phyloP scores from a whole-genome alignment of 2,113 vertebrate species.

The Epinephelus fuscoguttatus region DNA sequence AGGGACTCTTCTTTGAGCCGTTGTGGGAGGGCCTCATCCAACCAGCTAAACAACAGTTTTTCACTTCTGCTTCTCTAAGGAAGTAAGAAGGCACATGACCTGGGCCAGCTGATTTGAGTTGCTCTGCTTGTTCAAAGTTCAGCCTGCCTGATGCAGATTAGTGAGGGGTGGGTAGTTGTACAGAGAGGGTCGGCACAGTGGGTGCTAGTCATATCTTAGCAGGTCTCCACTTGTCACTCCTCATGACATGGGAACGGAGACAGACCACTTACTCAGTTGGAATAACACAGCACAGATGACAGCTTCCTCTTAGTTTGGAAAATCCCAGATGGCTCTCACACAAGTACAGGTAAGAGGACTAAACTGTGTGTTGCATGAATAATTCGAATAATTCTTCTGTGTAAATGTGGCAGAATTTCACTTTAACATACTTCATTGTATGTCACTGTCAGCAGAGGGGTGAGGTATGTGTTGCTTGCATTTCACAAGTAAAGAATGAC shows the following conservation, averaged over 20 bases:
- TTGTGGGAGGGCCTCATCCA: constrained; percentile 61
- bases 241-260: constrained; percentile 62
- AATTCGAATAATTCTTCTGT: neutral
- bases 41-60: constrained; percentile 71
- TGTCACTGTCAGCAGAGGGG: neutral
- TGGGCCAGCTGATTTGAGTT: constrained; percentile 79
- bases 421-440: neutral
- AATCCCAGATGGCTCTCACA: constrained; percentile 73
- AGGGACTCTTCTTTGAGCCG: constrained; percentile 23
- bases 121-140: constrained; percentile 81
- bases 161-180: constrained; percentile 52
- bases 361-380: neutral
- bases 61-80: constrained; percentile 84
- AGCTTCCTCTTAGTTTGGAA: constrained; percentile 25
- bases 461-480: neutral
- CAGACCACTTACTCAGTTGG: constrained; percentile 23
- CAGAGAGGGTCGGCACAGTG: constrained; percentile 33
- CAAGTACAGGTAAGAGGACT: constrained; percentile 72
- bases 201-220: constrained; percentile 59
- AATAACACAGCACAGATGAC: constrained; percentile 48
- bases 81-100: constrained; percentile 86
- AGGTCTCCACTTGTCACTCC: constrained; percentile 57
- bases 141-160: constrained; percentile 74
- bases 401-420: neutral
- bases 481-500: neutral